Percentiles rank a stretch among this genome's conserved stretches.
Conservation (phyloP, 1,140 invertebrate genomes). For the Drepana arcuata region DNA sequence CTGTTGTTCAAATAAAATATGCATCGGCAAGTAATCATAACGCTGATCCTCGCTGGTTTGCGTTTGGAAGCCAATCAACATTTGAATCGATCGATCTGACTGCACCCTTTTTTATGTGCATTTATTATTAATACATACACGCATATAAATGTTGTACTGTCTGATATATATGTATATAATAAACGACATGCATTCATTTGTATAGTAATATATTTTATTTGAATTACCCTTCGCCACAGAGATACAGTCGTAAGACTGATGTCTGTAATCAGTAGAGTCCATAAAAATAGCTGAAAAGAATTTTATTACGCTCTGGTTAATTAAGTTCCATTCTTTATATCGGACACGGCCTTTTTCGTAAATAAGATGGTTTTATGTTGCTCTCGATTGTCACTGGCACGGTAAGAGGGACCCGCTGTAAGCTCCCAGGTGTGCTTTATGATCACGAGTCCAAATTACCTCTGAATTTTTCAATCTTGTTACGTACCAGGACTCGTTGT, state of each 20-base stretch:
- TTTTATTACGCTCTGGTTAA: constrained; percentile 7
- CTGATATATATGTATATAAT: too few relatives aligned
- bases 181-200: too few relatives aligned
- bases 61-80: constrained; percentile 7
- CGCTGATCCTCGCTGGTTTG: constrained; percentile 5
- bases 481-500: too few relatives aligned
- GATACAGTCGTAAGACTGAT: too few relatives aligned
- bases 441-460: constrained; percentile 2
- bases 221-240: too few relatives aligned
- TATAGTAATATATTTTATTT: too few relatives aligned
- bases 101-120: constrained; percentile 1
- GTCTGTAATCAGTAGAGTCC: too few relatives aligned
- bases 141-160: too few relatives aligned
- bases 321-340: constrained; percentile 16
- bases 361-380: constrained; percentile 10
- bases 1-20: constrained; percentile 4
- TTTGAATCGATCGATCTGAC: too few relatives aligned
- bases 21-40: constrained; percentile 7
- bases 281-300: neutral
- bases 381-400: constrained; percentile 14
- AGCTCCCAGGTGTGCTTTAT: constrained; percentile 8
- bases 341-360: constrained; percentile 6
- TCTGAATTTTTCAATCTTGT: constrained; percentile 13
- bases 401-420: neutral
- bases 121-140: too few relatives aligned